Base-by-base conservation (phyloP, 2,113 vertebrate genomes). In the Astur gentilis region DNA sequence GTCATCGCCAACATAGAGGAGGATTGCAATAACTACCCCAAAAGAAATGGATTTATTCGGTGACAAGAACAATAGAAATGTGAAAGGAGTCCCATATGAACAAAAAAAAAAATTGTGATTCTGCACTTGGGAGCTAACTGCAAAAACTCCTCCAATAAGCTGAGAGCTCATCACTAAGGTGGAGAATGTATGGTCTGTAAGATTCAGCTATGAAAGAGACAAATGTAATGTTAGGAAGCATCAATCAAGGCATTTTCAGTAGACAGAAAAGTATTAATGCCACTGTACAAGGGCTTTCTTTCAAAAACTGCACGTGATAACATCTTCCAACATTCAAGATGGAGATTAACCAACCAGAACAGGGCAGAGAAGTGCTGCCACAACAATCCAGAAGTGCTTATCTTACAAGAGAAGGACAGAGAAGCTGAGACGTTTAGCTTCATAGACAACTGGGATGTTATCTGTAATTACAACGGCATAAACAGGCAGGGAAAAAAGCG, bases 161-260 rank as follows among this genome's bases (percentile, higher is more conserved):
- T 71, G 29, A 92, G 69, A 82, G 65, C 50, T 87, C 84, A 95
- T 94, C 87, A 94, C 20, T 23, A 47, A 67, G 61, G 61, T 76
- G 69, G 29, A 87, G 78, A 87, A 91, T 34, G 77, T 79, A 91
- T 45, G 65, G 61, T 75, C 87, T 91, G 76, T 34, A 86, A 49
- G 67, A 94, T 70, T 82, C 83, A 55, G 44, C 73, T 85, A 82
- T 36, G 61, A 94, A 91, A 96, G 61, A 96, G 83, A 96, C 50
- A 96, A 87, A 95, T 76, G 65, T 71, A 84, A 94, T 64, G 57
- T 69, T 81, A 84, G 69, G 55, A 94, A 91, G 70, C 87, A 94
- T 96, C 91, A 87, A 27, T 95, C 87, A 94, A 93, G 32, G 50
- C 80, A 76, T 93, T 95, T 95, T 67, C 61, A 75, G 55, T 34